Conservation (phyloP, 92 coral and sea anemone genomes). For the Bergia puertoricense region DNA sequence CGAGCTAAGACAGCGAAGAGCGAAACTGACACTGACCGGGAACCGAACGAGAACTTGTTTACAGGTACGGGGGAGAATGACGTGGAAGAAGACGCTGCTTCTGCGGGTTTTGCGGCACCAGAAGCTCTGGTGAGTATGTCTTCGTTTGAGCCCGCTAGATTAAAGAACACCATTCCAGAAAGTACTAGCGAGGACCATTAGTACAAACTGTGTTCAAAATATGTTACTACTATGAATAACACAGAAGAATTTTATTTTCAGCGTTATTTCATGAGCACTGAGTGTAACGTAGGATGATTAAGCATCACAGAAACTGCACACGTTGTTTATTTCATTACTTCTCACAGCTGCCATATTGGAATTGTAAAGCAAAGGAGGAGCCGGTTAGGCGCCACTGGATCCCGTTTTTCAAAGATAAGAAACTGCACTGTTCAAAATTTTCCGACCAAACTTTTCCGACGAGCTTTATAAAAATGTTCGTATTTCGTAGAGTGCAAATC, state of each 20-base stretch:
- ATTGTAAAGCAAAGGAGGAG: too few species aligned
- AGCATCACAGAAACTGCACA: too few species aligned
- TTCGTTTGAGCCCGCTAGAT: slow-evolving; percentile 18
- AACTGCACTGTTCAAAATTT: too few species aligned
- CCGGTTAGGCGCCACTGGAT: too few species aligned
- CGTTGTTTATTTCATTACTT: too few species aligned
- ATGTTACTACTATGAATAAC: not conserved
- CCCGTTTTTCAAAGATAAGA: too few species aligned
- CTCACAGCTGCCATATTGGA: too few species aligned
- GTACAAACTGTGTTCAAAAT: not conserved
- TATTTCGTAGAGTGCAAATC: too few species aligned
- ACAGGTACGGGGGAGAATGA: slow-evolving; percentile 60
- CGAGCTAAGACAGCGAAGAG: not conserved
- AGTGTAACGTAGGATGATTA: too few species aligned
- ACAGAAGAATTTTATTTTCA: not conserved
- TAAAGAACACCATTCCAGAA: not conserved
- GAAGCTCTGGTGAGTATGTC: slow-evolving; percentile 79
- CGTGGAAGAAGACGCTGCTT: slow-evolving; percentile 59
- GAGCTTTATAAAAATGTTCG: too few species aligned
- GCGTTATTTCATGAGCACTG: not conserved
- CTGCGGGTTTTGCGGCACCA: slow-evolving; percentile 70
- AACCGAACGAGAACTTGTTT: slow-evolving; percentile 70
- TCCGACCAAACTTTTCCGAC: too few species aligned
- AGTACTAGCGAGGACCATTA: not conserved
- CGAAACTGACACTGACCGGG: slow-evolving; percentile 51